Evolutionary conservation across 2,888 invertebrate species (phyloP).

Genomic region (Papilio elwesi): DNA sequence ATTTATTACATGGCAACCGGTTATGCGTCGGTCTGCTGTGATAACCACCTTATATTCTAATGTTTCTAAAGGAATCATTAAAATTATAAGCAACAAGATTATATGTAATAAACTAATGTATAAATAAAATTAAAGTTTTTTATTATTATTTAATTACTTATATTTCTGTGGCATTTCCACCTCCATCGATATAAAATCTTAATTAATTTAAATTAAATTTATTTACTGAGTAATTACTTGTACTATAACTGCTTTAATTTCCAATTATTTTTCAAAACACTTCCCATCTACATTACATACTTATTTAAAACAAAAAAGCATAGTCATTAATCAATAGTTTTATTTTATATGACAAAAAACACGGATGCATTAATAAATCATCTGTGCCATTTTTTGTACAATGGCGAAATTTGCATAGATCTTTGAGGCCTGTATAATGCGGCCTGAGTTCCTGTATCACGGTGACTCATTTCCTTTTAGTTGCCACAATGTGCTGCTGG

Average conservation of each 20-base stretch:
- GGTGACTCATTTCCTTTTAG: conserved; percentile 39
- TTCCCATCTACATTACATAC: too few species aligned
- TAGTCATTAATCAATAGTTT: background rate
- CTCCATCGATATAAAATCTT: too few species aligned
- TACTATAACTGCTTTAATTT: too few species aligned
- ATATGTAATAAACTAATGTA: too few species aligned
- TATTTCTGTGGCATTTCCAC: too few species aligned
- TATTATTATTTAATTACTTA: too few species aligned
- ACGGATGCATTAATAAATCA: conserved; percentile 2
- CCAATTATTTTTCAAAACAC: too few species aligned
- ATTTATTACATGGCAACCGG: background rate
- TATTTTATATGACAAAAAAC: background rate
- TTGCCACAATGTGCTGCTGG: conserved; percentile 7
- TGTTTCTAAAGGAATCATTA: too few species aligned
- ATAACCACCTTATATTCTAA: background rate
- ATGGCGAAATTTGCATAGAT: conserved; percentile 30
- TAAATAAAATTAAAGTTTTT: too few species aligned
- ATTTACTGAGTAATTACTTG: too few species aligned
- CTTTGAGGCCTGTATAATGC: conserved; percentile 22
- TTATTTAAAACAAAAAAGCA: background rate
- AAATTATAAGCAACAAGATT: too few species aligned
- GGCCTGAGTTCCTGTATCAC: conserved; percentile 7
- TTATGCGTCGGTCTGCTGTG: background rate
- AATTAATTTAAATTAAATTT: too few species aligned
- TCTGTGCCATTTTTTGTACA: conserved; percentile 29